These are phyloP conservation scores for Diplazon laetatorius DNA, from an alignment of 2,888 invertebrate species.

Conservation along the genomic window DNA sequence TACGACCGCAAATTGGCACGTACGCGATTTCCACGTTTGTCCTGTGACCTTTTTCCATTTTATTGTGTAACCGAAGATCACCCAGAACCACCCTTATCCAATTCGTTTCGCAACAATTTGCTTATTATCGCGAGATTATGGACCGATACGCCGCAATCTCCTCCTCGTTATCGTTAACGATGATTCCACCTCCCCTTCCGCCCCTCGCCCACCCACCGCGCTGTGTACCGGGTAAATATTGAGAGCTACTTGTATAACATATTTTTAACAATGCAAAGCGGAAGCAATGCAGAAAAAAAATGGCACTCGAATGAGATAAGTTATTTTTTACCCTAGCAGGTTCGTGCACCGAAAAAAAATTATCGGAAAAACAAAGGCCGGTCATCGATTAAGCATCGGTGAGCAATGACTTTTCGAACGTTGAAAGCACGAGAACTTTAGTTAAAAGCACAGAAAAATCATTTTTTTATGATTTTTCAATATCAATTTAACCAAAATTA, in stretches of 20 bases:
- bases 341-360: too few relatives aligned
- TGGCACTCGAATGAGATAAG: neutral
- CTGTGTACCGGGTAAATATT: too few relatives aligned
- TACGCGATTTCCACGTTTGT: too few relatives aligned
- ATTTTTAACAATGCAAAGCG: conserved; percentile 3
- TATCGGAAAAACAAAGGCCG: too few relatives aligned
- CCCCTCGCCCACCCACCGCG: neutral
- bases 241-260: conserved; percentile 1
- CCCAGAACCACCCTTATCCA: conserved; percentile 15
- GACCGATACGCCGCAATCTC: conserved; percentile 19
- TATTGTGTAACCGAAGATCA: neutral
- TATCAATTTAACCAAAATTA: too few relatives aligned
- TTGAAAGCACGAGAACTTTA: too few relatives aligned
- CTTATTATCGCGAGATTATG: conserved; percentile 30
- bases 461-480: too few relatives aligned
- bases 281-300: conserved; percentile 12
- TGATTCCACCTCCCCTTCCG: neutral
- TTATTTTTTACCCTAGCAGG: neutral
- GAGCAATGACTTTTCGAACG: too few relatives aligned
- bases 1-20: conserved; percentile 37
- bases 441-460: too few relatives aligned
- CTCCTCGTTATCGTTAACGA: too few relatives aligned
- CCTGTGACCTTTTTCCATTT: neutral
- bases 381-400: too few relatives aligned
- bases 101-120: conserved; percentile 20